phyloP scores from a whole-genome alignment of 2,888 invertebrate genomes.

The Sepiola atlantica region DNA sequence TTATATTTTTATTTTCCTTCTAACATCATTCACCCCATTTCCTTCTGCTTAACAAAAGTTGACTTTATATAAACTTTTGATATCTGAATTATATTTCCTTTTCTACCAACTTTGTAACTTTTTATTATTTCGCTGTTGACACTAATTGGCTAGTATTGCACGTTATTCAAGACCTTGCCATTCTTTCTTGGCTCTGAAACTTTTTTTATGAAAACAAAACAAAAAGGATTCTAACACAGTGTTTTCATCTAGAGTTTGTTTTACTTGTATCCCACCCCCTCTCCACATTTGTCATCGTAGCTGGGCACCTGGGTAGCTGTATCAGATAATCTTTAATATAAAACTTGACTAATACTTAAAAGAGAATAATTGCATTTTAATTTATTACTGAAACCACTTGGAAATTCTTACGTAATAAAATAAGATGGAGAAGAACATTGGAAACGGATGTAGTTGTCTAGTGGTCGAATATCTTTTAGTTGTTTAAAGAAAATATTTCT shows the following conservation, averaged over 20 bases:
- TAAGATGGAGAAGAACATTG: not conserved
- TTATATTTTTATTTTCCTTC: not conserved
- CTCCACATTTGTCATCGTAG: not conserved
- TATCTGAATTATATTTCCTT: not conserved
- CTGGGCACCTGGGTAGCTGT: not conserved
- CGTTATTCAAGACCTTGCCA: not conserved
- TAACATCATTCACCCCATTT: not conserved
- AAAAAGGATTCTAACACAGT: not conserved
- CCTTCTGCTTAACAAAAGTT: not conserved
- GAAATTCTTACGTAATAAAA: not conserved
- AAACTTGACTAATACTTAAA: not conserved
- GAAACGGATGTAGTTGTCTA: not conserved
- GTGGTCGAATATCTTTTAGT: not conserved
- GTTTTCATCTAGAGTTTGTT: not conserved
- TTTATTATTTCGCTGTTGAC: not conserved
- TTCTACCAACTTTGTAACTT: not conserved
- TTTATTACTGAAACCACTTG: not conserved
- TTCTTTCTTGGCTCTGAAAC: conserved; percentile 16
- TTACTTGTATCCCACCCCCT: not conserved
- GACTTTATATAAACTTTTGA: not conserved
- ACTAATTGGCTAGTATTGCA: conserved; percentile 18
- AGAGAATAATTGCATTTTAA: not conserved
- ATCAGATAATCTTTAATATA: not conserved
- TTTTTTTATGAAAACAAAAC: not conserved
- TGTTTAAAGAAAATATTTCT: not conserved